Evolutionary conservation across 1,140 invertebrate genomes (phyloP), one percentile per base, ranked within the genome.

Genomic region (Drosophila nikananu): DNA sequence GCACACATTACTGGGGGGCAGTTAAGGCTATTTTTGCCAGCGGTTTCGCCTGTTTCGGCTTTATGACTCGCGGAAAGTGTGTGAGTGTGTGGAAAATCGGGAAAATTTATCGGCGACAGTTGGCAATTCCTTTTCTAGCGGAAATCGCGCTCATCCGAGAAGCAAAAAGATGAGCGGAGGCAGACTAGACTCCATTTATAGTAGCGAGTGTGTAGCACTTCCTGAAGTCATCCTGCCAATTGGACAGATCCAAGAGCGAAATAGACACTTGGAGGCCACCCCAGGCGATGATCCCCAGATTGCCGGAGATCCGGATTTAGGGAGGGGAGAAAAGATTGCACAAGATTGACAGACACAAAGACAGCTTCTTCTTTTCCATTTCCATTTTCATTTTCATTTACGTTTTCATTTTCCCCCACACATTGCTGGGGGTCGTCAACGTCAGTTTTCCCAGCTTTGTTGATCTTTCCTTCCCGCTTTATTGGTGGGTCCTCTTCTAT

Each of bases 101-200:
- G 39, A 17, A 80, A 89, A 89, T 89, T 89, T 89, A 90, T 89
- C 75, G 86, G 81, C 86, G 82, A 89, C 86, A 89, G 86, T 89
- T 89, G 84, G 39, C 67, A 71, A 71, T 71, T 71, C 49, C 64
- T 61, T 60, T 51, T 63, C 81, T 58, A 63, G 76, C 84, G 81
- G 86, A 90, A 89, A 82, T 90, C 72, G 86, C 70, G 86, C 78
- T 86, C 70, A 84, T 80, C 74, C 84, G 78, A 64, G 5, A 12
- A 35, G 32, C 32, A 12, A 35, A 35, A 55, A 79, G 63, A 70
- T 27, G 7, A 32, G 32, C 19, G 5, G 32, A 13, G 21, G 9
- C 52, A 41, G 23, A 23, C 30, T 2, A 55, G 39, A 27, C 37
- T 66, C 30, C 59, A 62, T 23, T 63, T 37, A 48, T 21, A 39